Conservation (phyloP, 2,888 invertebrate genomes). For the Eupithecia tripunctaria region DNA sequence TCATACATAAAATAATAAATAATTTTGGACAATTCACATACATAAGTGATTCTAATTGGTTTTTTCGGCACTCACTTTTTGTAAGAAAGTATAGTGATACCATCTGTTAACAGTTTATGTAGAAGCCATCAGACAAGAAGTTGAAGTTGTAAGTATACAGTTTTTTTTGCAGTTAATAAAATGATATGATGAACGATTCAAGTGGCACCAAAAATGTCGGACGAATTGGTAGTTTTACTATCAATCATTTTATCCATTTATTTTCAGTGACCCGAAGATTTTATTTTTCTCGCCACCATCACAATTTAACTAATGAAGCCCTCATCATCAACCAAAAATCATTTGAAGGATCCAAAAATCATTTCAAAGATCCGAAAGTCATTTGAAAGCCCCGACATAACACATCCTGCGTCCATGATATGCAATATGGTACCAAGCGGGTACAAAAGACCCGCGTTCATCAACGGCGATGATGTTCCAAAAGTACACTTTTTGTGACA, state of each 20-base stretch:
- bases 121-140: too few species aligned
- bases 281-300: slow-evolving; percentile 3
- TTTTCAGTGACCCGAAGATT: neutral
- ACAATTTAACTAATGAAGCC: slow-evolving; percentile 27
- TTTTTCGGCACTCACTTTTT: neutral
- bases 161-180: neutral
- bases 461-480: slow-evolving; percentile 61
- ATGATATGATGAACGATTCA: neutral
- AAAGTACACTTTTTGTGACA: slow-evolving; percentile 63
- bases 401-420: slow-evolving; percentile 44
- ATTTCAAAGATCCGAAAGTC: slow-evolving; percentile 36
- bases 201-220: neutral
- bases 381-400: slow-evolving; percentile 39
- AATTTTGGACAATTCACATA: too few species aligned
- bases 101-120: neutral
- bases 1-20: too few species aligned
- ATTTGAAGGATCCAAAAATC: slow-evolving; percentile 15
- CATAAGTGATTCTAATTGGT: too few species aligned
- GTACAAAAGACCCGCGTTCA: slow-evolving; percentile 55
- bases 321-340: slow-evolving; percentile 34
- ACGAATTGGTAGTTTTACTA: neutral
- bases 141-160: too few species aligned
- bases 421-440: slow-evolving; percentile 45
- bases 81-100: neutral
- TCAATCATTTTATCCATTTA: neutral